A percentile compares a stretch with the other conserved stretches of the same genome.
Conservation (phyloP, 2,888 invertebrate genomes). For the Chrysopilus asiliformis region DNA sequence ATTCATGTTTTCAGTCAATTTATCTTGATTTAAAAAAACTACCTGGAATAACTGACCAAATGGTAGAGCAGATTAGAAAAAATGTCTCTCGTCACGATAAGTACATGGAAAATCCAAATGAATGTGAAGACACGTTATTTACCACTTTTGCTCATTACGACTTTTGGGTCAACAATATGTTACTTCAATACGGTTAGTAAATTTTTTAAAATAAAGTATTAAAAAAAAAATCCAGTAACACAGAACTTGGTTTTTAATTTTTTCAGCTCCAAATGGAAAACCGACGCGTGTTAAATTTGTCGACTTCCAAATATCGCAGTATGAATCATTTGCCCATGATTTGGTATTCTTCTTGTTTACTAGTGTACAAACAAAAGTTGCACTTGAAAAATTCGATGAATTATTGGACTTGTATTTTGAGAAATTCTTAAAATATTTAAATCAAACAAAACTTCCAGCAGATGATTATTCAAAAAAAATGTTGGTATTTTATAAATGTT, state of each 20-base stretch:
- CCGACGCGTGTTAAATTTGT: slow-evolving; percentile 41
- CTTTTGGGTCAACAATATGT: slow-evolving; percentile 49
- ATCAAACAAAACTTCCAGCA: too few relatives aligned
- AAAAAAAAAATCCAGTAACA: too few relatives aligned
- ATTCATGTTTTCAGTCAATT: too few relatives aligned
- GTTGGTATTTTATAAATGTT: too few relatives aligned
- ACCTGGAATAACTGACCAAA: slow-evolving; percentile 11
- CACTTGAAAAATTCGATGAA: slow-evolving; percentile 36
- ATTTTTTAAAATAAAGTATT: too few relatives aligned
- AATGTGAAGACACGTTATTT: slow-evolving; percentile 23
- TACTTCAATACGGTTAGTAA: slow-evolving; percentile 38
- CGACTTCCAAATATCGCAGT: slow-evolving; percentile 44
- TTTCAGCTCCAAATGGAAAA: slow-evolving; percentile 23
- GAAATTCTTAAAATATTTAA: too few relatives aligned
- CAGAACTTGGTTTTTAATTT: too few relatives aligned
- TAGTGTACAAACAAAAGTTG: slow-evolving; percentile 36
- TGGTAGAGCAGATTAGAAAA: slow-evolving; percentile 17
- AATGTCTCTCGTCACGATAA: slow-evolving; percentile 18
- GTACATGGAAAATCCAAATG: slow-evolving; percentile 16
- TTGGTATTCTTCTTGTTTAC: slow-evolving; percentile 43
- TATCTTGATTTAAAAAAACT: slow-evolving; percentile 12
- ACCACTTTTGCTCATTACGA: slow-evolving; percentile 43
- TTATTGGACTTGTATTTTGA: slow-evolving; percentile 41
- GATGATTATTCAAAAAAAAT: too few relatives aligned
- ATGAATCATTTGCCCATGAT: slow-evolving; percentile 40